Percentiles rank a stretch among this genome's conserved stretches.
These are phyloP conservation scores for Prosopocoilus inquinatus DNA, from an alignment of 2,888 invertebrate genomes.

Conservation along the genomic window DNA sequence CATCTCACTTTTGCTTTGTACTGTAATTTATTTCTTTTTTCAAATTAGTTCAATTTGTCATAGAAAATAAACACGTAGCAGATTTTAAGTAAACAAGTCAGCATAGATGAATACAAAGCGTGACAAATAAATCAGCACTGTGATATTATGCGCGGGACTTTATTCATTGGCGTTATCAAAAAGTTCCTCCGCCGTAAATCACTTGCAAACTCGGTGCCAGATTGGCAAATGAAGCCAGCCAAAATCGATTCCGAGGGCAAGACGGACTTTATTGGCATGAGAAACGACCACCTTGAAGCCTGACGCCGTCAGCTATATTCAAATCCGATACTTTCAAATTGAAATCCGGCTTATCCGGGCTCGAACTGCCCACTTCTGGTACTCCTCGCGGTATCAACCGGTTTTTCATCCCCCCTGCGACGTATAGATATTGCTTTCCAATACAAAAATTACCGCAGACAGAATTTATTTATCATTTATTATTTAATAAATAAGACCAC, in stretches of 20 bases:
- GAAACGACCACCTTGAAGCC: slow-evolving; percentile 29
- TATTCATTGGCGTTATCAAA: neutral
- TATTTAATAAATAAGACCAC: too few relatives aligned
- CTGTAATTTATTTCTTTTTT: too few relatives aligned
- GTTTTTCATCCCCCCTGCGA: neutral
- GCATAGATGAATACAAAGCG: too few relatives aligned
- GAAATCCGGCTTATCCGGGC: slow-evolving; percentile 6
- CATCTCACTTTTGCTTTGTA: too few relatives aligned
- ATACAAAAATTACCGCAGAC: too few relatives aligned
- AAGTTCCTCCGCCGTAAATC: neutral
- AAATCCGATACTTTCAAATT: slow-evolving; percentile 11
- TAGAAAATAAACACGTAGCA: too few relatives aligned
- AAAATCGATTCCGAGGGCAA: slow-evolving; percentile 2
- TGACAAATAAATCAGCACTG: too few relatives aligned
- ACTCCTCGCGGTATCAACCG: neutral
- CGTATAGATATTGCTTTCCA: too few relatives aligned
- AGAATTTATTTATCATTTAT: too few relatives aligned
- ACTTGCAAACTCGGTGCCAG: slow-evolving; percentile 1
- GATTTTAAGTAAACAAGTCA: too few relatives aligned
- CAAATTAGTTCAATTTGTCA: too few relatives aligned
- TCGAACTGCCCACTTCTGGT: neutral
- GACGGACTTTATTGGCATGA: slow-evolving; percentile 29
- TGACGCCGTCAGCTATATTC: slow-evolving; percentile 19
- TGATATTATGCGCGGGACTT: too few relatives aligned
- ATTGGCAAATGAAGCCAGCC: neutral